Percentiles rank a stretch among this genome's conserved stretches.
These are phyloP conservation scores for Albula glossodonta DNA, from an alignment of 2,113 vertebrate species.

Conservation along the genomic window DNA sequence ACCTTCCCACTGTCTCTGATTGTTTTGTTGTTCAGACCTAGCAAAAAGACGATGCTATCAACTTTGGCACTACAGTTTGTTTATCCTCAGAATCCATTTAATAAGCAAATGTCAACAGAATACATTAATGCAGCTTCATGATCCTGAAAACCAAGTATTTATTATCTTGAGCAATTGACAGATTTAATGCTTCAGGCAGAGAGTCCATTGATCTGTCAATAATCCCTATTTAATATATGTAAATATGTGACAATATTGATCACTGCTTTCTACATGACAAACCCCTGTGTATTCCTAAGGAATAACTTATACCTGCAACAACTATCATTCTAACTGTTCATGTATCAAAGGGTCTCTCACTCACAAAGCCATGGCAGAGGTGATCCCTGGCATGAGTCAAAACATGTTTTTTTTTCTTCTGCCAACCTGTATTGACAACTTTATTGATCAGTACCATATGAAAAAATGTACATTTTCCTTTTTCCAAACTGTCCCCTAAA, in stretches of 20 bases:
- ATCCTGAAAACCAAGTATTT: constrained; percentile 53
- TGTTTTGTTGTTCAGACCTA: not conserved
- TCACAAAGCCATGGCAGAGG: not conserved
- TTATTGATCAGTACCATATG: not conserved
- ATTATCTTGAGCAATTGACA: constrained; percentile 63
- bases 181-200: constrained; percentile 57
- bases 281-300: not conserved
- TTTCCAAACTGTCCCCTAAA: too few species aligned
- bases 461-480: not conserved
- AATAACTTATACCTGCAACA: not conserved
- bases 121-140: constrained; percentile 65
- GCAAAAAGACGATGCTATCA: not conserved
- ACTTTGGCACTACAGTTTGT: constrained; percentile 38
- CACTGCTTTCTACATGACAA: constrained; percentile 24
- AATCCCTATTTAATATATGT: constrained; percentile 44
- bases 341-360: not conserved
- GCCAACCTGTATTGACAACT: not conserved
- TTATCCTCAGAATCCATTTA: constrained; percentile 28
- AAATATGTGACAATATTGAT: constrained; percentile 56
- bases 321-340: not conserved
- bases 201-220: constrained; percentile 53
- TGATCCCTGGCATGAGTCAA: not conserved
- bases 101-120: constrained; percentile 42
- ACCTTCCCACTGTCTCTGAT: not conserved
- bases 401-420: not conserved